These are phyloP conservation scores for Rhingia rostrata DNA, from an alignment of 2,888 invertebrate genomes.

Conservation along the genomic window DNA sequence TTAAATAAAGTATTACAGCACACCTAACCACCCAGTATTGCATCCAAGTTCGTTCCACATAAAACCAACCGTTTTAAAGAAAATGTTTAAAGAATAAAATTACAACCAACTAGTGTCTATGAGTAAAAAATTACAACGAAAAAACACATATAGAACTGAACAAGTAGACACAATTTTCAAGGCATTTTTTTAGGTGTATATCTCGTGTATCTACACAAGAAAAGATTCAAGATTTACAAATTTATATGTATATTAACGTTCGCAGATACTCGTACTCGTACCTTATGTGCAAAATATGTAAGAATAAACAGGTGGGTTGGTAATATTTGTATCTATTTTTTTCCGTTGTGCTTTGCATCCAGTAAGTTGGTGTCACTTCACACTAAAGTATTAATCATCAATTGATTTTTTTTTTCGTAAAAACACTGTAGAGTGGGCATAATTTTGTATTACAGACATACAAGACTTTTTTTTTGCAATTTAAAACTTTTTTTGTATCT, in stretches of 20 bases:
- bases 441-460: neutral
- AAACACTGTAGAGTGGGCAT: constrained; percentile 22
- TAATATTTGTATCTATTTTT: constrained; percentile 46
- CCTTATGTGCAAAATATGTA: constrained; percentile 64
- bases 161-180: constrained; percentile 11
- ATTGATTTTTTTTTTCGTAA: constrained; percentile 26
- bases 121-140: neutral
- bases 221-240: constrained; percentile 37
- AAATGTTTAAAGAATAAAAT: neutral
- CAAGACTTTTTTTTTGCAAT: neutral
- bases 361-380: constrained; percentile 67
- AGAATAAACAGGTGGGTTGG: constrained; percentile 72
- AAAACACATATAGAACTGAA: neutral
- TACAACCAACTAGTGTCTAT: neutral
- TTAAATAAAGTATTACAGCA: too few relatives aligned
- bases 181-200: constrained; percentile 30
- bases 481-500: neutral
- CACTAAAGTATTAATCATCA: constrained; percentile 71
- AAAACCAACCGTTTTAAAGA: neutral
- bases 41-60: neutral
- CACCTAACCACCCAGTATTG: neutral
- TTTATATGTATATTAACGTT: constrained; percentile 39
- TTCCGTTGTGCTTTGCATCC: constrained; percentile 57
- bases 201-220: constrained; percentile 41
- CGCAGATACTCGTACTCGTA: constrained; percentile 38